Evolutionary conservation across 2,113 vertebrate species (phyloP), one percentile per base, ranked within the genome.

Genomic region (Hepsetus odoe): DNA sequence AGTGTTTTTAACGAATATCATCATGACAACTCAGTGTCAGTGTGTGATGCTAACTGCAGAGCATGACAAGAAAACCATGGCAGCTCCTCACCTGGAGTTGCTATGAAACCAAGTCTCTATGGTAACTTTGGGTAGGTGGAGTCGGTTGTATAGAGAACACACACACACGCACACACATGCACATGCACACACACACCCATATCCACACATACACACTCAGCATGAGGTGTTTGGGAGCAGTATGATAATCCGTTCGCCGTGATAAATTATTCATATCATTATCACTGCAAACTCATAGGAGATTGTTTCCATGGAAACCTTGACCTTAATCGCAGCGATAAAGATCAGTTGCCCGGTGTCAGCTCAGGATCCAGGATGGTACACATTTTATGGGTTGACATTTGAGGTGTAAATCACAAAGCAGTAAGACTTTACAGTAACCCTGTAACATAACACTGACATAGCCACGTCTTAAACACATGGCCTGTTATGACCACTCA

Each of bases 231-330:
- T 66, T 66, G 59, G 62, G 53, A 82, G 53, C 68, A 35, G 68
- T 46, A 65, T 73, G 35, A 59, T 77, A 72, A 64, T 81, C 66
- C 59, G 53, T 44, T 51, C 69, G 76, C 18, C 18, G 10, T 67
- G 77, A 80, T 83, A 69, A 80, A 80, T 83, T 83, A 83, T 80
- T 83, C 82, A 83, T 68, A 68, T 51, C 44, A 69, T 69, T 73
- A 80, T 83, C 61, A 24, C 82, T 46, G 55, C 68, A 76, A 20
- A 18, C 40, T 72, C 69, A 59, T 62, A 22, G 32, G 62, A 46
- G 69, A 74, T 75, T 51, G 82, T 83, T 80, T 49, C 82, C 75
- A 83, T 83, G 82, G 82, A 72, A 80, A 83, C 82, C 53, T 42
- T 83, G 73, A 83, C 77, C 77, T 72, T 80, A 79, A 59, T 66